phyloP scores from a whole-genome alignment of 2,888 invertebrate species.

The Pterostichus madidus region DNA sequence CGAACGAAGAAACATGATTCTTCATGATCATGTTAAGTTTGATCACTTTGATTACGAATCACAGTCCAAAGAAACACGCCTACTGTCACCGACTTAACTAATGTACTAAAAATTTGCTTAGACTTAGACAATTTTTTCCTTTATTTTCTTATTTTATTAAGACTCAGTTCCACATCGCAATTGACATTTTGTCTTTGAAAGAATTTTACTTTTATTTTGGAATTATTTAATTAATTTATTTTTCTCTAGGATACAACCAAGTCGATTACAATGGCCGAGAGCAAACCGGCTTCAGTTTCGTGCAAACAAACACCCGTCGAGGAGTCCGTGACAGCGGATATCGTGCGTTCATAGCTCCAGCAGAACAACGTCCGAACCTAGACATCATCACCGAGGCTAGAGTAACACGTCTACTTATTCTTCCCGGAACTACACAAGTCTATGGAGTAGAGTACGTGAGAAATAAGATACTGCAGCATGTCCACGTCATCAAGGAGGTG shows the following conservation, averaged over 20 bases:
- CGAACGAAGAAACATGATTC: too few species aligned
- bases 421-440: constrained; percentile 74
- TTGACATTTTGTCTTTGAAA: too few species aligned
- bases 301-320: constrained; percentile 82
- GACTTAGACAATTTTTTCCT: too few species aligned
- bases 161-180: too few species aligned
- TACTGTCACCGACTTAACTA: too few species aligned
- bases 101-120: too few species aligned
- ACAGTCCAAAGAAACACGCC: too few species aligned
- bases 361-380: constrained; percentile 80
- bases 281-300: constrained; percentile 80
- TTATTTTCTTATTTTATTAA: too few species aligned
- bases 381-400: constrained; percentile 78
- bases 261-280: constrained; percentile 70
- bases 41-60: too few species aligned
- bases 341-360: constrained; percentile 82
- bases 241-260: constrained; percentile 34
- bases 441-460: constrained; percentile 84
- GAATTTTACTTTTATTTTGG: too few species aligned
- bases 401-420: constrained; percentile 75
- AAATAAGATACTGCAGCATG: constrained; percentile 75
- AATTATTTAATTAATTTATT: too few species aligned
- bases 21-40: too few species aligned
- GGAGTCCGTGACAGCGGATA: constrained; percentile 83
- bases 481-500: constrained; percentile 87